Percentiles rank a stretch among this genome's conserved stretches.
Evolutionary conservation across 92 coral and sea anemone species (phyloP).

Genomic region (Paramuricea clavata): DNA sequence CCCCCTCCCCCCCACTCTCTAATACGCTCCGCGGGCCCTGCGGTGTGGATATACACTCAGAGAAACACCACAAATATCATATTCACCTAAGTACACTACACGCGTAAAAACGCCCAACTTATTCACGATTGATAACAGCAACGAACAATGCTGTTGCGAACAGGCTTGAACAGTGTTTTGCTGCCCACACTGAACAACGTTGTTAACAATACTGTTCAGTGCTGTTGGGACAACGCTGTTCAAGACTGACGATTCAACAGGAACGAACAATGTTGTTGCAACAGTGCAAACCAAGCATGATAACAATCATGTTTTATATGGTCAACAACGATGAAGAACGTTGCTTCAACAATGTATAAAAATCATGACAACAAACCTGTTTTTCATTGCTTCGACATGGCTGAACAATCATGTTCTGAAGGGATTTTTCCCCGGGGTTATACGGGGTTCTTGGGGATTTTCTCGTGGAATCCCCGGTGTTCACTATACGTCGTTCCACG

Average conservation of each 20-base stretch:
- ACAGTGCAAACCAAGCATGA: not conserved
- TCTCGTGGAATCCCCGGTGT: not conserved
- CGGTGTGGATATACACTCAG: too few species aligned
- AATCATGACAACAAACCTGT: slow-evolving; percentile 1
- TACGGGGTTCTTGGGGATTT: not conserved
- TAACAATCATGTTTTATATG: not conserved
- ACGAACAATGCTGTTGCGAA: not conserved
- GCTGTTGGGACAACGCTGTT: slow-evolving; percentile 13
- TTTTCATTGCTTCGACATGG: not conserved
- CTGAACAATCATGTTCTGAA: not conserved
- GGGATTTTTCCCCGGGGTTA: not conserved
- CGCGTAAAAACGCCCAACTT: slow-evolving; percentile 7
- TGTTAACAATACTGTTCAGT: not conserved
- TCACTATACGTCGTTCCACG: too few species aligned
- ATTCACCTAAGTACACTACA: too few species aligned
- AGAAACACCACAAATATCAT: too few species aligned
- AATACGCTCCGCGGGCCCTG: too few species aligned
- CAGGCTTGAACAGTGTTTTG: not conserved
- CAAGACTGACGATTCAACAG: not conserved
- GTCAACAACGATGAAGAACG: not conserved
- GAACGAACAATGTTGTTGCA: not conserved
- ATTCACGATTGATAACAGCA: not conserved
- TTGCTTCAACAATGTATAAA: not conserved
- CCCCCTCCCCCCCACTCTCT: too few species aligned
- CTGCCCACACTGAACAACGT: slow-evolving; percentile 6